Base-by-base conservation (phyloP, 2,797 vertebrate species). In the Picus viridis region DNA sequence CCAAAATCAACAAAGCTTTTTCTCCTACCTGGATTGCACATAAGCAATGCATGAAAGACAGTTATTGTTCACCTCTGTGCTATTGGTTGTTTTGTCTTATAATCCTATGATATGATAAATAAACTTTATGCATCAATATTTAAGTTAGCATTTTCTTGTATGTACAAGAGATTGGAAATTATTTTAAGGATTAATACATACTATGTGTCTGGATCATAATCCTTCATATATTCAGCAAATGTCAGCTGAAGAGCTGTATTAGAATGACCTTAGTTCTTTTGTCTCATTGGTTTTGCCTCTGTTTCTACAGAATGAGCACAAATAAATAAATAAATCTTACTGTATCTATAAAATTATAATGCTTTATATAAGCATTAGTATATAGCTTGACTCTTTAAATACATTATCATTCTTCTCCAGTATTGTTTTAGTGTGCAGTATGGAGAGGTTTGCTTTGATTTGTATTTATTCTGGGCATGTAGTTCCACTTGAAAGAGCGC, bases 251-350 rank as follows among this genome's bases (percentile, higher is more conserved):
- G 30, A 72, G 19, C 3, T 53, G 6, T 39, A 64, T 64, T 26
- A 23, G 19, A 79, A 76, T 67, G 20, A 39, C 20, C 9, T 53
- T 4, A 72, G 6, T 4, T 62, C 5, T 47, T 80, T 61, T 45
- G 8, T 32, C 18, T 32, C 7, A 20, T 0, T 23, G 0, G 32
- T 92, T 39, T 12, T 51, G 2, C 13, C 2, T 9, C 3, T 36
- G 1, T 6, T 72, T 86, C 89, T 32, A 19, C 5, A 67, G n/a
- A 3, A 24, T 0, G 29, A 56, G 2, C 4, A 56, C 45, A 18
- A 67, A 45, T 47, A 47, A 47, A 47, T 47, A 20, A 47, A 47
- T 47, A 47, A 41, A 7, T 14, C 9, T 43, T 51, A 1, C 7
- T 22, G 12, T 27, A 3, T 39, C 19, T 62, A 22, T 41, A 67